These are phyloP conservation scores for Sinosuthora webbiana DNA, from an alignment of 2,113 vertebrate species.

Conservation along the genomic window DNA sequence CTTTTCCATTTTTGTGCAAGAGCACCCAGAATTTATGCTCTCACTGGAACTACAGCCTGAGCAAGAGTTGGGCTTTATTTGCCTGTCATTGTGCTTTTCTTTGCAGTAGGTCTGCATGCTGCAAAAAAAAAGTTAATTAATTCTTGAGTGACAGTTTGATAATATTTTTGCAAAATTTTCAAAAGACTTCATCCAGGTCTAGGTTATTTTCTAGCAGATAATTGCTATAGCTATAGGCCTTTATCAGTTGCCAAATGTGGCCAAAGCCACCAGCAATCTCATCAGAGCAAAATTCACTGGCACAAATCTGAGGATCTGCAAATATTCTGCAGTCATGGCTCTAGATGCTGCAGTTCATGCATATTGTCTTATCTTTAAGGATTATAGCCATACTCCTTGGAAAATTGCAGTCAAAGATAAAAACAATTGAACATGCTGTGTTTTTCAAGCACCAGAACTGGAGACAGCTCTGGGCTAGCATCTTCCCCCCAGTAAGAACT, in stretches of 20 bases:
- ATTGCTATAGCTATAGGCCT: not conserved
- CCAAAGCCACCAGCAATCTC: not conserved
- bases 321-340: not conserved
- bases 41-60: not conserved
- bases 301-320: not conserved
- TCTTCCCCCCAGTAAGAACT: not conserved
- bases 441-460: not conserved
- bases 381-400: not conserved
- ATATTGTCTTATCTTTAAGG: not conserved
- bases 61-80: not conserved
- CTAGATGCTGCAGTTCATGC: not conserved
- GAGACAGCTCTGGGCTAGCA: not conserved
- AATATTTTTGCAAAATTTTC: not conserved
- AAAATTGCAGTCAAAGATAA: not conserved
- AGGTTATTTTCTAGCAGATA: not conserved
- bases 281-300: not conserved
- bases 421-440: not conserved
- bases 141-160: not conserved
- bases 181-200: not conserved
- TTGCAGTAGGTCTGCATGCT: not conserved
- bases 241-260: not conserved
- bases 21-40: not conserved
- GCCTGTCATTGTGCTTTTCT: not conserved
- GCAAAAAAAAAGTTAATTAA: not conserved
- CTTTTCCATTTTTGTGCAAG: not conserved